phyloP scores from a whole-genome alignment of 2,113 vertebrate genomes.

The Colinus virginianus region DNA sequence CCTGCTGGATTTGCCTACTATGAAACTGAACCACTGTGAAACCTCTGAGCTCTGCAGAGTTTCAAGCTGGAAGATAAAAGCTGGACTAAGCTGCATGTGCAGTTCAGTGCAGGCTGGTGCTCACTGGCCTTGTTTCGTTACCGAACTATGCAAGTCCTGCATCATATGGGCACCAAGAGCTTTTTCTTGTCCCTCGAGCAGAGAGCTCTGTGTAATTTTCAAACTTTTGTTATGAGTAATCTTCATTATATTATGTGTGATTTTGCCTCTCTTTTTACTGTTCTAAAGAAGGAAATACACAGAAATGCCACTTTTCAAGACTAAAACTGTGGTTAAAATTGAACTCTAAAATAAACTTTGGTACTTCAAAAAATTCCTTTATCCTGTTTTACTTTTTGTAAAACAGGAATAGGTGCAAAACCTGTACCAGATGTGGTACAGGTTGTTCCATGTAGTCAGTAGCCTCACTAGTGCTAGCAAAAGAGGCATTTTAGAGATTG shows the following conservation, averaged over 20 bases:
- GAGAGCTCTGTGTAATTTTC: neutral
- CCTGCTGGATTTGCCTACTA: neutral
- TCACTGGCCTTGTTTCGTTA: neutral
- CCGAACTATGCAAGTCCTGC: accelerated
- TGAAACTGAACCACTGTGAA: neutral
- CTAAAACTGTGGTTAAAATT: neutral
- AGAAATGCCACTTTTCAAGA: neutral
- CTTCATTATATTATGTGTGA: accelerated
- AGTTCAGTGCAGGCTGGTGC: neutral
- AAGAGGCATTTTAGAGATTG: neutral
- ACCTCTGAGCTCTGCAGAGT: neutral
- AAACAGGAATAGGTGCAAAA: neutral
- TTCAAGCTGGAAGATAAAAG: neutral
- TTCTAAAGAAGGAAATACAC: neutral
- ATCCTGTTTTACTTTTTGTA: slow-evolving; percentile 6
- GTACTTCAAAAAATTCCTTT: slow-evolving; percentile 8
- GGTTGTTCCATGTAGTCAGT: neutral
- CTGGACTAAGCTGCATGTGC: neutral
- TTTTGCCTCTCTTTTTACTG: neutral
- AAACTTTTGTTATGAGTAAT: neutral
- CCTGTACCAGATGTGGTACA: neutral
- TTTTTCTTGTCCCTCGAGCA: neutral
- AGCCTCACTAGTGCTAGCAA: neutral
- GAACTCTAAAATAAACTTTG: neutral
- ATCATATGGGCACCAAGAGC: neutral